phyloP scores from a whole-genome alignment of 2,113 vertebrate genomes.

The Castor canadensis region DNA sequence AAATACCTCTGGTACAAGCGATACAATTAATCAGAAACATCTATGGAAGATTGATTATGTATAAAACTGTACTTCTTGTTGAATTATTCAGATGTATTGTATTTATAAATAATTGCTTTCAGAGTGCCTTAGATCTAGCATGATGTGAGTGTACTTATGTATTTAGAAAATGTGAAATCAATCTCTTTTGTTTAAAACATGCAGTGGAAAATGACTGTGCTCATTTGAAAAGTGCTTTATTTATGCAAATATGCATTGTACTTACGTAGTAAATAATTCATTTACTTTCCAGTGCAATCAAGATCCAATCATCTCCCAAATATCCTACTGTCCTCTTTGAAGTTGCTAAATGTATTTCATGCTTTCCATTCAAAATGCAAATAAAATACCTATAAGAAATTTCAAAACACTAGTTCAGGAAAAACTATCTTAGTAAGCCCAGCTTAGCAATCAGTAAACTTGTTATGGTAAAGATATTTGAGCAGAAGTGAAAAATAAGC shows the following conservation, averaged over 20 bases:
- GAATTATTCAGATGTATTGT: neutral
- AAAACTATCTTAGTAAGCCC: neutral
- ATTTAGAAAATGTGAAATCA: conserved; percentile 61
- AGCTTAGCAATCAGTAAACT: neutral
- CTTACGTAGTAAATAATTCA: conserved; percentile 63
- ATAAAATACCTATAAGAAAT: conserved; percentile 17
- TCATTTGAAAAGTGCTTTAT: conserved; percentile 47
- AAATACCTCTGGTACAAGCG: neutral
- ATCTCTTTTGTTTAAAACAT: conserved; percentile 50
- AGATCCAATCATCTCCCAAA: neutral
- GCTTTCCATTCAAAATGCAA: conserved; percentile 35
- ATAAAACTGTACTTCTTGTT: neutral
- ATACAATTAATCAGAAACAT: neutral
- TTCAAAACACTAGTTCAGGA: neutral
- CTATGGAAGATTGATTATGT: conserved; percentile 12
- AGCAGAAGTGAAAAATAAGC: neutral
- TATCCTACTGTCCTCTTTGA: neutral
- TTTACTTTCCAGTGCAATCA: conserved; percentile 51
- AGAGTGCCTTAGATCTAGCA: neutral
- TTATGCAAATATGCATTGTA: conserved; percentile 48
- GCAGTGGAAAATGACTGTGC: conserved; percentile 39
- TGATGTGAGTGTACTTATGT: neutral
- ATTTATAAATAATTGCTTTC: neutral
- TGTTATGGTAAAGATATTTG: neutral
- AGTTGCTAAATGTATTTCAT: conserved; percentile 19